Evolutionary conservation across 2,797 vertebrate species (phyloP), one percentile per base, ranked within the genome.

Genomic region (Adrianichthys oophorus): DNA sequence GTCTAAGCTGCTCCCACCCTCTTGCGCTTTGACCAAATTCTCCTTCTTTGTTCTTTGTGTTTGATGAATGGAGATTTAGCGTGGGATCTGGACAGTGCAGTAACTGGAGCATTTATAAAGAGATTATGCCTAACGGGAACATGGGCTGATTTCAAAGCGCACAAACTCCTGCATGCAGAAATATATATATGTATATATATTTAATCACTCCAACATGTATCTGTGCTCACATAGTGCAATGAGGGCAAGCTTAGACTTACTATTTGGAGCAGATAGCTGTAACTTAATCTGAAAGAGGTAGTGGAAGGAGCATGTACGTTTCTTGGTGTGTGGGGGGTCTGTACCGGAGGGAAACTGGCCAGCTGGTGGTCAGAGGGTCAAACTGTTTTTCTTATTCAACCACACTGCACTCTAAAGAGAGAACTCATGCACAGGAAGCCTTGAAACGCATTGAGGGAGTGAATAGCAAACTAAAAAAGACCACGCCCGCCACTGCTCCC

Each of bases 41-140:
- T 63, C 50, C 45, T 23, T 68, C 69, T 72, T 63, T 82, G 76
- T 83, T 68, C 50, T 59, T 49, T 70, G 61, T 75, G 63, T 61
- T 58, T 51, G 41, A 67, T 83, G 76, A 87, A 85, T 78, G 44
- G 48, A 63, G 48, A 51, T 73, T 69, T 62, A 42, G 63, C 50
- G 63, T 21, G 19, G 56, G 65, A 69, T 68, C 66, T 48, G 64
- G 49, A 78, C 68, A 74, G 72, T 70, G 84, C 63, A 56, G 67
- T 78, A 85, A 87, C 65, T 86, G 79, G 85, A 67, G 87, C 89
- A 62, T 88, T 85, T 78, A 88, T 88, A 82, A 88, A 76, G 72
- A 71, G 82, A 89, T 84, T 87, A 86, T 48, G 76, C 10, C 60
- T 70, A 73, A 76, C 72, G 70, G 62, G 68, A 82, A 80, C 61